Conservation (phyloP, 1,140 invertebrate genomes). For the Papilio glaucus region DNA sequence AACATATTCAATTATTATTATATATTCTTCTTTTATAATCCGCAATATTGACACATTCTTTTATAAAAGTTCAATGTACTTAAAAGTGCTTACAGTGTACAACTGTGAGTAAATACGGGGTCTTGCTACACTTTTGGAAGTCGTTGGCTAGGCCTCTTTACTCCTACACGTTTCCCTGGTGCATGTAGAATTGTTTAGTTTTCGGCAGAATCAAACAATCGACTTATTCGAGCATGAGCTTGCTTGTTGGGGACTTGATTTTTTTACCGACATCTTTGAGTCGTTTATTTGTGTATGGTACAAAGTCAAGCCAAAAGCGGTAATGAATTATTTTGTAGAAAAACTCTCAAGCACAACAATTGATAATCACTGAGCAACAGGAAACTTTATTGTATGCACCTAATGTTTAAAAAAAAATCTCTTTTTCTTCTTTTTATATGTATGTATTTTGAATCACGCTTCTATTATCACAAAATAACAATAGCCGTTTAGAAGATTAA, state of each 20-base stretch:
- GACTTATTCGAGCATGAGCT: slow-evolving; percentile 37
- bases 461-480: no score
- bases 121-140: slow-evolving; percentile 22
- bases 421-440: no score
- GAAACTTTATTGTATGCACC: no score
- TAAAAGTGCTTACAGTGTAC: slow-evolving; percentile 10
- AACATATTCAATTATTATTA: no score
- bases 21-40: not conserved
- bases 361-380: no score
- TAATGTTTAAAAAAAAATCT: no score
- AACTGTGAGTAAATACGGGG: slow-evolving; percentile 1
- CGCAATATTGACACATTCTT: slow-evolving; percentile 7
- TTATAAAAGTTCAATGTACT: slow-evolving; percentile 22
- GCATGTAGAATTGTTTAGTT: slow-evolving; percentile 26
- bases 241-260: slow-evolving; percentile 30
- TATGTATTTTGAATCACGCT: no score
- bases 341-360: no score
- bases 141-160: slow-evolving; percentile 30
- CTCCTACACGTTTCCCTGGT: slow-evolving; percentile 35
- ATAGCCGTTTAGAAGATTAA: no score
- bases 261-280: slow-evolving; percentile 21
- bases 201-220: slow-evolving; percentile 27
- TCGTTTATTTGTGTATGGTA: not conserved
- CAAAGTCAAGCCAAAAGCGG: not conserved
- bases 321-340: not conserved